phyloP scores from a whole-genome alignment of 2,113 vertebrate species.

The Tenebrosternarchus preto region DNA sequence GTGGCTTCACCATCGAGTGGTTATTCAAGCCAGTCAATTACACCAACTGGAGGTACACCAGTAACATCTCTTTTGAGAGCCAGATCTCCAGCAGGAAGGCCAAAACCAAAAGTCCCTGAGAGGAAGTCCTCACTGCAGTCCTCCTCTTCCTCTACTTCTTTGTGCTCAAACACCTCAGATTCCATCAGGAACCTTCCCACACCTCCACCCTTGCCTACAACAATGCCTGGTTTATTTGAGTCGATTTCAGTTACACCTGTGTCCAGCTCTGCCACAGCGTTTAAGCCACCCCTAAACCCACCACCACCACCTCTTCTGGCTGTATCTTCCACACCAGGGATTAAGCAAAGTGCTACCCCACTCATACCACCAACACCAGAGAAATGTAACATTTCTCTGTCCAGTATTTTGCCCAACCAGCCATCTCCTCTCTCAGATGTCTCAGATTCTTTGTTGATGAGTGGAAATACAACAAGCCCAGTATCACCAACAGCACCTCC shows the following conservation, averaged over 20 bases:
- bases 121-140: constrained; percentile 88
- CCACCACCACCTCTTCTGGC: constrained; percentile 44
- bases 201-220: constrained; percentile 37
- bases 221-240: constrained; percentile 34
- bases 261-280: constrained; percentile 28
- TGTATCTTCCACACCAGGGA: neutral
- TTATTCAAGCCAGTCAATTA: constrained; percentile 93
- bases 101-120: constrained; percentile 88
- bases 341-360: constrained; percentile 20
- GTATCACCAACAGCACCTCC: constrained; percentile 7
- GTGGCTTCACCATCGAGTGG: constrained; percentile 89
- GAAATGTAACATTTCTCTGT: constrained; percentile 2
- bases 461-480: neutral
- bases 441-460: constrained; percentile 15
- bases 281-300: constrained; percentile 48
- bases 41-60: constrained; percentile 83
- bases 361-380: constrained; percentile 17
- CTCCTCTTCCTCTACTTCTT: constrained; percentile 84
- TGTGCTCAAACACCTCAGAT: constrained; percentile 84
- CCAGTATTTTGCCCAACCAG: constrained; percentile 1
- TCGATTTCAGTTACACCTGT: neutral
- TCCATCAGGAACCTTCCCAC: constrained; percentile 63
- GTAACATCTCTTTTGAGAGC: constrained; percentile 78
- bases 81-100: constrained; percentile 70
- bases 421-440: constrained; percentile 8